Conservation (phyloP, 2,888 invertebrate genomes). For the Mimumesa dahlbomi region DNA sequence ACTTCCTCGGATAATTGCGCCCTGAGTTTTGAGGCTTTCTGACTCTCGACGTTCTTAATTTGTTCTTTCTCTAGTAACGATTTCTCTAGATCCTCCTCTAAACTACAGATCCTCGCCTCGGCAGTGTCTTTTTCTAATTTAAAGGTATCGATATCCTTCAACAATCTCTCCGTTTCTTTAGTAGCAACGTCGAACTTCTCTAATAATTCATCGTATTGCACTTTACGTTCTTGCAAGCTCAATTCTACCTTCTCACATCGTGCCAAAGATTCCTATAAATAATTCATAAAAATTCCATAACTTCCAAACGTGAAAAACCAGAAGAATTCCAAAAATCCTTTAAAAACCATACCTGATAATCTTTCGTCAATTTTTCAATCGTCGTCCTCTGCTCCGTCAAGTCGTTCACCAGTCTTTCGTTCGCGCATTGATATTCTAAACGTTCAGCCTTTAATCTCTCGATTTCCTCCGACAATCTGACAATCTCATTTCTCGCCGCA, state of each 20-base stretch:
- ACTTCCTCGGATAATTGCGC: conserved; percentile 68
- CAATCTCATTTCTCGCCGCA: conserved; percentile 10
- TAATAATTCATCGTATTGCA: conserved; percentile 57
- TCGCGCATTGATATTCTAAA: conserved; percentile 58
- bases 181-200: conserved; percentile 63
- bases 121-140: conserved; percentile 67
- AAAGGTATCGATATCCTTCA: conserved; percentile 68
- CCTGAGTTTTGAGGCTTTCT: conserved; percentile 60
- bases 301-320: background rate
- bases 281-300: background rate
- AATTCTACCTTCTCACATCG: conserved; percentile 60
- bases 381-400: conserved; percentile 66
- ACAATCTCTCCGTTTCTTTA: conserved; percentile 64
- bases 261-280: conserved; percentile 48
- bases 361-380: conserved; percentile 64
- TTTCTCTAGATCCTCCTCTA: conserved; percentile 68
- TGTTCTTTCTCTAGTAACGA: conserved; percentile 59
- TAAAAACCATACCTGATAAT: conserved; percentile 65
- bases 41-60: conserved; percentile 58
- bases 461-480: conserved; percentile 52
- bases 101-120: conserved; percentile 63
- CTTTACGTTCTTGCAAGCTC: conserved; percentile 54
- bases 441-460: conserved; percentile 63
- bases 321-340: background rate
- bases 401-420: conserved; percentile 64